phyloP scores from a whole-genome alignment of 2,113 vertebrate genomes.

The Pterocles orientalis region DNA sequence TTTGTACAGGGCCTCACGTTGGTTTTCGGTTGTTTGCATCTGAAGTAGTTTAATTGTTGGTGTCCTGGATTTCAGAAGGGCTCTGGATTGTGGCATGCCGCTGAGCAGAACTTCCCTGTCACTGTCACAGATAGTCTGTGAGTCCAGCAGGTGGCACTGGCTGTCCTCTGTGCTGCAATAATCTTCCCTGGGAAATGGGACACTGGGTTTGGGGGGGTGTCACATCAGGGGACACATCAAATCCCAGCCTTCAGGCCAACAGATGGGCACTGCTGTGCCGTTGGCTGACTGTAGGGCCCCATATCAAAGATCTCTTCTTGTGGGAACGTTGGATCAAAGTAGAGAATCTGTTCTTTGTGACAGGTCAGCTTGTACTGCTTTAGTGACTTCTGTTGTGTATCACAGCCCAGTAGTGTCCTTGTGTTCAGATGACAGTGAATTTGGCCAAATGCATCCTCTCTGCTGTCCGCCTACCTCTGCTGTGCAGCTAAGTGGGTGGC shows the following conservation, averaged over 20 bases:
- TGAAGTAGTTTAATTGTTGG: neutral
- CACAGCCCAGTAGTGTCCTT: neutral
- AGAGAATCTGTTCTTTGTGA: neutral
- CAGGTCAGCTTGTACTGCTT: neutral
- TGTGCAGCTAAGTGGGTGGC: neutral
- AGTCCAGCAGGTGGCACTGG: neutral
- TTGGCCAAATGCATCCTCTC: neutral
- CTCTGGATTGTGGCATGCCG: rapidly evolving
- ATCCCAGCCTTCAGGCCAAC: rapidly evolving
- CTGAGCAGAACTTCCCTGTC: neutral
- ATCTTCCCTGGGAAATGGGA: neutral
- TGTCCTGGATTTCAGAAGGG: neutral
- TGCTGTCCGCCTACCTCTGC: neutral
- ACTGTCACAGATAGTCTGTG: neutral
- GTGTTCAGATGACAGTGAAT: neutral
- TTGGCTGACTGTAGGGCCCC: neutral
- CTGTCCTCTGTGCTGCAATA: rapidly evolving
- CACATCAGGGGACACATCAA: neutral
- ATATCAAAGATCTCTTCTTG: rapidly evolving
- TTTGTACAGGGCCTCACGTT: neutral
- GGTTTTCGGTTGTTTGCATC: neutral
- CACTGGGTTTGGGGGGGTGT: rapidly evolving
- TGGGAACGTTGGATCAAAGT: neutral
- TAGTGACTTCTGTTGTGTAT: neutral
- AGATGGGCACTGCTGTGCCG: rapidly evolving